These are phyloP conservation scores for Brachionus paranguensis DNA, from an alignment of 1,140 invertebrate species.

Conservation along the genomic window DNA sequence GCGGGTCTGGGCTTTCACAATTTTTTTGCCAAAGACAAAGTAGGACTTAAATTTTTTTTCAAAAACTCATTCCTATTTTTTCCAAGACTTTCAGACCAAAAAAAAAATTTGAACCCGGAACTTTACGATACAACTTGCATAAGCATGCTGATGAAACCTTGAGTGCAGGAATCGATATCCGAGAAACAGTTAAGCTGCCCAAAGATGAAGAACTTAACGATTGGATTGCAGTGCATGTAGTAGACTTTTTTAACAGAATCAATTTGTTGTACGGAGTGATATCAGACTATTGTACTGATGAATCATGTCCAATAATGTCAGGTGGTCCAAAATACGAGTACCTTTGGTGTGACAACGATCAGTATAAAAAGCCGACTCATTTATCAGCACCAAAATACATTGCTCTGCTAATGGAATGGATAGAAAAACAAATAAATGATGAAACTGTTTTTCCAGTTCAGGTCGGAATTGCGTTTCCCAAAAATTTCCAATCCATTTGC, in stretches of 20 bases:
- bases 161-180: slow-evolving; percentile 84
- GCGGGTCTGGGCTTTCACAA: slow-evolving; percentile 29
- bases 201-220: slow-evolving; percentile 80
- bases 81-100: slow-evolving; percentile 77
- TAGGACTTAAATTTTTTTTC: not conserved
- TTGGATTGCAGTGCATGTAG: slow-evolving; percentile 91
- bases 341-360: slow-evolving; percentile 74
- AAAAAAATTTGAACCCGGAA: slow-evolving; percentile 82
- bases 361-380: slow-evolving; percentile 79
- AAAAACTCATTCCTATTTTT: not conserved
- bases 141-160: slow-evolving; percentile 88
- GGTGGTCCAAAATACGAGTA: slow-evolving; percentile 62
- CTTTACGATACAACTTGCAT: slow-evolving; percentile 80
- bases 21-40: slow-evolving; percentile 40
- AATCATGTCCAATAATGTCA: slow-evolving; percentile 82
- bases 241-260: slow-evolving; percentile 91
- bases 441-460: slow-evolving; percentile 75
- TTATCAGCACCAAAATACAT: slow-evolving; percentile 82
- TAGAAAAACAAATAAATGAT: slow-evolving; percentile 85
- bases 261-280: slow-evolving; percentile 83
- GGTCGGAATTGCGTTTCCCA: slow-evolving; percentile 80
- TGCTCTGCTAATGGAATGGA: slow-evolving; percentile 84
- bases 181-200: slow-evolving; percentile 75
- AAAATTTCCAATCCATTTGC: slow-evolving; percentile 70
- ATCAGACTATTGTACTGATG: slow-evolving; percentile 75